These are phyloP conservation scores for Antennarius maculatus DNA, from an alignment of 2,797 vertebrate species.

Conservation along the genomic window DNA sequence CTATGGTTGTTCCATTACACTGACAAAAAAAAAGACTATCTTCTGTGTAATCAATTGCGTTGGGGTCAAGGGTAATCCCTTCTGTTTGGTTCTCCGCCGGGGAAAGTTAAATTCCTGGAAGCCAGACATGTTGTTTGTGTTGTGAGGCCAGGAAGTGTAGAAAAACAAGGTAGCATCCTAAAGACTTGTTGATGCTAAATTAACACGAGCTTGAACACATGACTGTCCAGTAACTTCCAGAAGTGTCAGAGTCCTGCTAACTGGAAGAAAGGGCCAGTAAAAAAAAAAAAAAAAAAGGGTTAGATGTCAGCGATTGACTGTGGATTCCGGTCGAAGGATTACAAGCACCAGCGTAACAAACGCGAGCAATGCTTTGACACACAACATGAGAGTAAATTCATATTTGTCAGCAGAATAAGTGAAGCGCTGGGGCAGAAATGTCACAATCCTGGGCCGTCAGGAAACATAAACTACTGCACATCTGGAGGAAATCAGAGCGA, in stretches of 20 bases:
- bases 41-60: neutral
- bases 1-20: conserved; percentile 8
- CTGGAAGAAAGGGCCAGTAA: conserved; percentile 43
- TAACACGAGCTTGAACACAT: conserved; percentile 40
- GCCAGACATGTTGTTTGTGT: conserved; percentile 6
- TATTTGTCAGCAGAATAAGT: conserved; percentile 68
- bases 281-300: conserved; percentile 26
- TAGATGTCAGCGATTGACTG: conserved; percentile 58
- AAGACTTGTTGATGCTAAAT: conserved; percentile 37
- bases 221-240: conserved; percentile 57
- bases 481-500: conserved; percentile 82
- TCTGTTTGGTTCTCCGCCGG: neutral
- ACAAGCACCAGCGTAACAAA: conserved; percentile 34
- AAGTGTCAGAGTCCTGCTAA: conserved; percentile 50
- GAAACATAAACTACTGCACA: conserved; percentile 77
- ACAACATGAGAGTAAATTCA: conserved; percentile 29
- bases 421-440: conserved; percentile 62
- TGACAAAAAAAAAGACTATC: conserved; percentile 33
- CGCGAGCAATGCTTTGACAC: conserved; percentile 4
- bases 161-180: conserved; percentile 6
- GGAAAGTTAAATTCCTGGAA: conserved; percentile 22
- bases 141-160: neutral
- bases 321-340: conserved; percentile 60
- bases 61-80: neutral
- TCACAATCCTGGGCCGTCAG: conserved; percentile 74